Evolutionary conservation across 2,113 vertebrate genomes (phyloP), one percentile per base, ranked within the genome.

Genomic region (Pica pica): DNA sequence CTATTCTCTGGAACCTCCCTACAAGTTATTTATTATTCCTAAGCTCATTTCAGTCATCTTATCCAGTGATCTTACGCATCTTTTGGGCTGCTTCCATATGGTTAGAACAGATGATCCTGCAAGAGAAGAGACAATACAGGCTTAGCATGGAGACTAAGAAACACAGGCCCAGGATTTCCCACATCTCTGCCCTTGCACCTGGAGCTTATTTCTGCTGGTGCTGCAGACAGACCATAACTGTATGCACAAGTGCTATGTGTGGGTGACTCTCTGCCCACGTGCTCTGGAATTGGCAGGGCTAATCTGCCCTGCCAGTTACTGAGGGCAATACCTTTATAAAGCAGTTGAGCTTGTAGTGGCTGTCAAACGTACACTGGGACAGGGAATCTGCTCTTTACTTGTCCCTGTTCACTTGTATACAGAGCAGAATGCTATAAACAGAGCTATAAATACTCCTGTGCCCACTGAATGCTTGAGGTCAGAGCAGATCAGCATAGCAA

Each of bases 401-500:
- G 84, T 59, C 39, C 63, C 86, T 65, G 20, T 10, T 94, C 7
- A 1, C 81, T 84, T 95, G 50, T 74, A 50, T 67, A 70, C 57
- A 55, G 83, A 90, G 71, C 68, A 90, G 69, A 93, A 61, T 37
- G 71, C 79, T 90, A 63, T 92, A 91, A 94, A 96, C 75, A 93
- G 95, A 93, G 87, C 90, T 96, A 95, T 95, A 95, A 96, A 95
- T 95, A 96, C 75, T 86, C 26, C 75, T 46, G 59, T 88, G 87
- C 78, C 78, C 90, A 82, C 65, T 95, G 64, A n/a, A 52, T 69
- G 87, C 90, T 86, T 4, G 23, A 94, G 91, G 91, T 95, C 94
- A 90, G 73, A 89, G 69, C 57, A 85, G 82, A 94, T 73, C 59
- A 91, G 71, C 87, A 69, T 27, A 88, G 79, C 82, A 85, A 59